These are phyloP conservation scores for Falco concolor DNA, from an alignment of 2,797 vertebrate genomes.

Conservation along the genomic window DNA sequence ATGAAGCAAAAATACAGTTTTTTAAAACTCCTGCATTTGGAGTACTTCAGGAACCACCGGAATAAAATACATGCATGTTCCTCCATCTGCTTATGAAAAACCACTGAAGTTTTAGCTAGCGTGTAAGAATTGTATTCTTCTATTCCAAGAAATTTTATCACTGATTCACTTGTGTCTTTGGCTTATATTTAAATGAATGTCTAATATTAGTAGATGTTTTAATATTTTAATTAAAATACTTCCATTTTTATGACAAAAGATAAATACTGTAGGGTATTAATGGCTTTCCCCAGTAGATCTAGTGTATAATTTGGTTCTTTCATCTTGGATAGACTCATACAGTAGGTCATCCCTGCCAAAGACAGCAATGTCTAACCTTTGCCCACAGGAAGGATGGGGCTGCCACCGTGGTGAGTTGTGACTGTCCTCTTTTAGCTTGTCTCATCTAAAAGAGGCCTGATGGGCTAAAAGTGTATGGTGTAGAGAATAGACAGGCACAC, in stretches of 20 bases:
- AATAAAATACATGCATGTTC: neutral
- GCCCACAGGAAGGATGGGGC: neutral
- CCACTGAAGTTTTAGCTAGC: neutral
- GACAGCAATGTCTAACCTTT: neutral
- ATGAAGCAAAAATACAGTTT: neutral
- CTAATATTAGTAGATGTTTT: neutral
- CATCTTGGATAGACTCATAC: neutral
- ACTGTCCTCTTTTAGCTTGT: neutral
- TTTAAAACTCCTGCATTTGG: neutral
- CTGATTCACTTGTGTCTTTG: neutral
- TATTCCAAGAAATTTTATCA: neutral
- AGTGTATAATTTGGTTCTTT: neutral
- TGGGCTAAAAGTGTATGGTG: neutral
- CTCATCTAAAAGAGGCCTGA: neutral
- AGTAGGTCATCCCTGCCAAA: neutral
- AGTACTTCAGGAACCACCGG: neutral
- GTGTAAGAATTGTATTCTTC: neutral
- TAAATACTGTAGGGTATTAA: neutral
- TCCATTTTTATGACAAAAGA: neutral
- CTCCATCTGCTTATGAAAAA: neutral
- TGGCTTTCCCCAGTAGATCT: neutral
- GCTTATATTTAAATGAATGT: neutral
- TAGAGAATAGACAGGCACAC: neutral
- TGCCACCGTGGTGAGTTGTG: neutral
- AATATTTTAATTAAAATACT: conserved; percentile 1